Evolutionary conservation across 1,140 invertebrate genomes (phyloP).

Genomic region (Tenebrio molitor): DNA sequence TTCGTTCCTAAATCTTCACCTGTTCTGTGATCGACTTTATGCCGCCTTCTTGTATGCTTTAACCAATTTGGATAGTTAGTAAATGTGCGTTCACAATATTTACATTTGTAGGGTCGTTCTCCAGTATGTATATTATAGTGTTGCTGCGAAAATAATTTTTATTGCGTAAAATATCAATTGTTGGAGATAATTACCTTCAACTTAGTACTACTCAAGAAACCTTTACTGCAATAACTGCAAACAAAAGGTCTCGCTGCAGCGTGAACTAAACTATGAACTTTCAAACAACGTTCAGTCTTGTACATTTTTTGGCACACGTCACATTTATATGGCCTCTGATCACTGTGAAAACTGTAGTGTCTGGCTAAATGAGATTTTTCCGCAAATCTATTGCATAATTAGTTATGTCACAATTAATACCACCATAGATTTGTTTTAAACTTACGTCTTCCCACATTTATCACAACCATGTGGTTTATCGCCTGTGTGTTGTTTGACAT

Average conservation of each 20-base stretch:
- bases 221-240: conserved; percentile 68
- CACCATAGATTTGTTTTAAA: neutral
- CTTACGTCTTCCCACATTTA: conserved; percentile 70
- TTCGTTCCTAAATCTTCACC: conserved; percentile 67
- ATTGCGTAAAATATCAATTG: too few relatives aligned
- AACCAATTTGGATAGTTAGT: conserved; percentile 72
- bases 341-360: conserved; percentile 68
- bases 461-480: conserved; percentile 83
- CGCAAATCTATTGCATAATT: conserved; percentile 64
- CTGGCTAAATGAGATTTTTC: conserved; percentile 69
- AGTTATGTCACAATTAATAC: conserved; percentile 28
- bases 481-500: conserved; percentile 78
- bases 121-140: conserved; percentile 72
- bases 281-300: conserved; percentile 69
- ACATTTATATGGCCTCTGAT: conserved; percentile 66
- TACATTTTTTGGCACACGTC: conserved; percentile 56
- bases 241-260: conserved; percentile 67
- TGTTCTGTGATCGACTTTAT: conserved; percentile 71
- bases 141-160: conserved; percentile 62
- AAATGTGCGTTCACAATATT: conserved; percentile 71
- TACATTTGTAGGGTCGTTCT: conserved; percentile 70
- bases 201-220: conserved; percentile 70
- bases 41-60: conserved; percentile 70
- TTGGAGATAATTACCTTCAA: conserved; percentile 66
- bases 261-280: conserved; percentile 69